Evolutionary conservation across 2,113 vertebrate species (phyloP).

Genomic region (Mustela lutreola): DNA sequence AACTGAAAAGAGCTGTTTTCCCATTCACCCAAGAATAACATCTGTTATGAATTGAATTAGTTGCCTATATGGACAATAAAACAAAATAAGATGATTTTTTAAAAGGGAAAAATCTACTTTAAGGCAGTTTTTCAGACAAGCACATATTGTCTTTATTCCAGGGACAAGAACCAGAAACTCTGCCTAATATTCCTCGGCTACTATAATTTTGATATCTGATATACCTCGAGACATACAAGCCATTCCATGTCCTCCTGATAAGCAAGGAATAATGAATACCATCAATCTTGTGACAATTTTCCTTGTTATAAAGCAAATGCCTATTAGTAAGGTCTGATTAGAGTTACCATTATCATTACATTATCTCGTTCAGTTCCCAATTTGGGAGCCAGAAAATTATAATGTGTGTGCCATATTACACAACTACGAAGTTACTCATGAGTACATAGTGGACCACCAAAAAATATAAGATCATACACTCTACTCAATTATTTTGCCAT

Average conservation of each 20-base stretch:
- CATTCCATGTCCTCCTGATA: neutral
- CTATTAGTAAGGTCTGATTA: neutral
- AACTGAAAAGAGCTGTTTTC: neutral
- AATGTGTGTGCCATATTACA: neutral
- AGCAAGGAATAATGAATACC: neutral
- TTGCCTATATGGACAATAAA: neutral
- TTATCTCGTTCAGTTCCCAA: neutral
- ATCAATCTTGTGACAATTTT: neutral
- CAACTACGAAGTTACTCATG: neutral
- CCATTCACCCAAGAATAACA: slow-evolving; percentile 32
- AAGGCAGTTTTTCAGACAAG: slow-evolving; percentile 3
- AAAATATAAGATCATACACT: neutral
- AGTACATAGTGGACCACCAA: neutral
- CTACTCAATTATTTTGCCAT: neutral
- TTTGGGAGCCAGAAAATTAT: slow-evolving; percentile 4
- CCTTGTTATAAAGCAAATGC: neutral
- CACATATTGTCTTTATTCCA: neutral
- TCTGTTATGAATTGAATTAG: neutral
- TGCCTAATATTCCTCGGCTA: neutral
- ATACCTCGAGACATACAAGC: neutral
- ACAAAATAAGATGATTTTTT: neutral
- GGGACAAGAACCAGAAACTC: neutral
- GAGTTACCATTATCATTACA: neutral
- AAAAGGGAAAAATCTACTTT: neutral
- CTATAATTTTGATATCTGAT: neutral